Percentiles rank a stretch among this genome's conserved stretches.
Conservation (phyloP, 2,113 vertebrate genomes). For the Pitta sordida region DNA sequence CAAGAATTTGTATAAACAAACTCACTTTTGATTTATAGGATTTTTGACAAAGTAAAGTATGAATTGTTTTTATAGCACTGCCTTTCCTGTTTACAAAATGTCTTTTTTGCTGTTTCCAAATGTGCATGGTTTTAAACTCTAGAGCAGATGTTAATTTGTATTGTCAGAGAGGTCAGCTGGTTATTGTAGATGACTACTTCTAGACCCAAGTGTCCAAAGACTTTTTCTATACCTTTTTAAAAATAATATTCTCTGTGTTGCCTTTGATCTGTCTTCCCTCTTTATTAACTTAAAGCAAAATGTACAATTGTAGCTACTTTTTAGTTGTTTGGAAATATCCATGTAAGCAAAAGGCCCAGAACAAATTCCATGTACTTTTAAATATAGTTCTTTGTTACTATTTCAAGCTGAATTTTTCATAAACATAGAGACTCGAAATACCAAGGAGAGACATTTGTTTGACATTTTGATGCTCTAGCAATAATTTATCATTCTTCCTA, state of each 20-base stretch:
- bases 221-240: background rate
- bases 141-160: background rate
- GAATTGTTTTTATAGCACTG: background rate
- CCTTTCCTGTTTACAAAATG: background rate
- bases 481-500: background rate
- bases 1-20: background rate
- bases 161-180: background rate
- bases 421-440: background rate
- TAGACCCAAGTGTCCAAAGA: background rate
- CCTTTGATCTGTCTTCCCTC: background rate
- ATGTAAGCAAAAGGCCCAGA: background rate
- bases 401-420: background rate
- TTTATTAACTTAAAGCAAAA: background rate
- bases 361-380: background rate
- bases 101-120: background rate
- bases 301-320: background rate
- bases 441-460: slow-evolving; percentile 13
- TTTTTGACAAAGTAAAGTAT: background rate
- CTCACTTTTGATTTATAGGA: background rate
- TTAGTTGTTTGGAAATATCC: background rate
- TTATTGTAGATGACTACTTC: background rate
- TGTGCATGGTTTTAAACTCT: background rate
- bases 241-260: background rate
- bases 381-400: background rate
- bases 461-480: background rate